A percentile compares a stretch with the other conserved stretches of the same genome.
phyloP scores from a whole-genome alignment of 1,140 invertebrate species.

The Belonocnema kinseyi region DNA sequence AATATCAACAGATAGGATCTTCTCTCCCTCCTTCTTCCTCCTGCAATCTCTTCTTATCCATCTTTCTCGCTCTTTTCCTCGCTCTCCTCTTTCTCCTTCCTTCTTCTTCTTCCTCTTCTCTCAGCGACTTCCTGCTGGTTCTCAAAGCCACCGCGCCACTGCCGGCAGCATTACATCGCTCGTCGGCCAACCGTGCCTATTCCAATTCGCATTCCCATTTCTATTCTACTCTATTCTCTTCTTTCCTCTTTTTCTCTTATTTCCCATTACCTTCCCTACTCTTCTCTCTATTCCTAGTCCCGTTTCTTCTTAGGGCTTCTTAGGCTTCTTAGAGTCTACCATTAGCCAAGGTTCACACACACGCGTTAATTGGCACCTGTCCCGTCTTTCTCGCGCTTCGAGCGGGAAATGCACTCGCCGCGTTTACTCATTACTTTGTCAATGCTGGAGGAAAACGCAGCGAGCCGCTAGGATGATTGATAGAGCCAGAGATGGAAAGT shows the following conservation, averaged over 20 bases:
- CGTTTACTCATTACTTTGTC: conserved; percentile 9
- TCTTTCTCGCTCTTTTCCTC: background rate
- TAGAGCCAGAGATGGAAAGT: background rate
- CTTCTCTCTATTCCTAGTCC: conserved; percentile 54
- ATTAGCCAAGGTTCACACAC: background rate
- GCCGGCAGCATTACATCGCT: conserved; percentile 38
- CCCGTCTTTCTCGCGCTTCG: background rate
- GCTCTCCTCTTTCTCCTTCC: background rate
- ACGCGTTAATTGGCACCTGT: background rate
- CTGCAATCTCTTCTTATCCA: conserved; percentile 17
- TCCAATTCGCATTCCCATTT: conserved; percentile 40
- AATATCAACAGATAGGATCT: conserved; percentile 55
- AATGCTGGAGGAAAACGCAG: background rate
- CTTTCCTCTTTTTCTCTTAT: conserved; percentile 34
- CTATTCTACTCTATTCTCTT: conserved; percentile 35
- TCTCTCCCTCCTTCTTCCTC: conserved; percentile 7
- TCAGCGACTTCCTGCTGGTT: conserved; percentile 22
- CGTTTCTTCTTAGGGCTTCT: background rate
- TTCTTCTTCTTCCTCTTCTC: conserved; percentile 40
- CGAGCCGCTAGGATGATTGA: background rate
- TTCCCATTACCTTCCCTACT: conserved; percentile 33
- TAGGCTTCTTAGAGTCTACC: background rate
- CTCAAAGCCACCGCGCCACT: conserved; percentile 47
- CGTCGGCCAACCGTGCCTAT: conserved; percentile 8
- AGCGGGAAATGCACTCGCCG: background rate